Evolutionary conservation across 2,797 vertebrate genomes (phyloP).

Genomic region (Nyctalus aviator): DNA sequence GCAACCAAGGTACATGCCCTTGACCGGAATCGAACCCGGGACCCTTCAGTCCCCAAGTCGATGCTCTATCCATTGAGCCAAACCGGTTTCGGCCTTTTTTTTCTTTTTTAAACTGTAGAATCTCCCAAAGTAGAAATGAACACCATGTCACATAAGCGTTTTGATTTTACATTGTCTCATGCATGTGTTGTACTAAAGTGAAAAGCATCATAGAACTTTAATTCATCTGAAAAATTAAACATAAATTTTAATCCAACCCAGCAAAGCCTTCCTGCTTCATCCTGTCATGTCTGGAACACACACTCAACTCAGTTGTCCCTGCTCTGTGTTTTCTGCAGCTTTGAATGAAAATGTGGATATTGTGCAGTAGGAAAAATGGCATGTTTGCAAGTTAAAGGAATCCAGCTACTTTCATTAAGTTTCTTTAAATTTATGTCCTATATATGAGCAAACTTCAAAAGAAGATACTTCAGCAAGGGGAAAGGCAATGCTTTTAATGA

Average conservation of each 20-base stretch:
- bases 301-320: constrained; percentile 45
- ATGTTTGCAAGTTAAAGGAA: fast-evolving
- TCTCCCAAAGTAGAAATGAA: constrained; percentile 67
- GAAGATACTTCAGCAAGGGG: not conserved
- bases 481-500: not conserved
- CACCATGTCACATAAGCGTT: not conserved
- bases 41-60: too few relatives aligned
- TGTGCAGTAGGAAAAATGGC: not conserved
- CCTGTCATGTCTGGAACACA: not conserved
- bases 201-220: constrained; percentile 60
- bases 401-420: not conserved
- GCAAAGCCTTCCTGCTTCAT: not conserved
- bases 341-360: not conserved
- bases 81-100: not conserved
- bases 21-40: too few relatives aligned
- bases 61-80: too few relatives aligned
- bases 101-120: constrained; percentile 34
- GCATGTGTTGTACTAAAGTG: not conserved
- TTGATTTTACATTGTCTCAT: constrained; percentile 52
- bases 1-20: too few relatives aligned
- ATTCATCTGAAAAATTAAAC: constrained; percentile 44
- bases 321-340: constrained; percentile 65
- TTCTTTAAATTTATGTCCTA: not conserved
- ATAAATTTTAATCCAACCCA: constrained; percentile 15
- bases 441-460: not conserved